phyloP scores from a whole-genome alignment of 2,888 invertebrate species.

The Rotaria magnacalcarata region DNA sequence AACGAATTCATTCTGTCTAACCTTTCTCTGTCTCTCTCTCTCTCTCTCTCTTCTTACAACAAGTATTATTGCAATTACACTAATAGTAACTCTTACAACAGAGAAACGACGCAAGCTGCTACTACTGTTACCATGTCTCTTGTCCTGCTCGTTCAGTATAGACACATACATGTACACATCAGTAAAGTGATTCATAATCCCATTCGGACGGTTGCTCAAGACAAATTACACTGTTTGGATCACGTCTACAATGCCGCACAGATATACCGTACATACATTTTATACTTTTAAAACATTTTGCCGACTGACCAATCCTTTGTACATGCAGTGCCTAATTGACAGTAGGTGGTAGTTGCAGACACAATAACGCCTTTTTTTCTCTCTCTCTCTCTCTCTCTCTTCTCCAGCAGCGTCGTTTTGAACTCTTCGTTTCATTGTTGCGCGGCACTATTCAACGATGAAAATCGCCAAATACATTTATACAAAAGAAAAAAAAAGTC shows the following conservation, averaged over 20 bases:
- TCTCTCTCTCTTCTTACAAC: not conserved
- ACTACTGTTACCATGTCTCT: not conserved
- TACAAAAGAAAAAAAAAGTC: no score
- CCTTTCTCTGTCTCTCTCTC: not conserved
- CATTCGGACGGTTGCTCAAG: not conserved
- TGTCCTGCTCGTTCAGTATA: not conserved
- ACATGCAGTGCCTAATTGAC: not conserved
- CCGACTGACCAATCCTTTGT: not conserved
- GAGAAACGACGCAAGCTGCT: slow-evolving; percentile 17
- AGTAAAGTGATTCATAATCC: slow-evolving; percentile 15
- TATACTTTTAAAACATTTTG: not conserved
- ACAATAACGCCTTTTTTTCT: not conserved
- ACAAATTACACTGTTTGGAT: slow-evolving; percentile 1
- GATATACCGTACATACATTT: not conserved
- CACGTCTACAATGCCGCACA: not conserved
- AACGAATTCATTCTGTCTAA: slow-evolving; percentile 2
- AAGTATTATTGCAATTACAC: slow-evolving; percentile 3
- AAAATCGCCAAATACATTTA: no score
- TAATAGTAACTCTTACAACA: slow-evolving; percentile 9
- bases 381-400: no score
- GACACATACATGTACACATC: not conserved
- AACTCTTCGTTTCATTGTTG: not conserved
- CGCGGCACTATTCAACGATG: not conserved
- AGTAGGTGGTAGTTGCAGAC: not conserved
- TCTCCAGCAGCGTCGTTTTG: no score